Percentiles rank a stretch among this genome's conserved stretches.
These are phyloP conservation scores for Himalopsyche tibetana DNA, from an alignment of 2,888 invertebrate species.

Conservation along the genomic window DNA sequence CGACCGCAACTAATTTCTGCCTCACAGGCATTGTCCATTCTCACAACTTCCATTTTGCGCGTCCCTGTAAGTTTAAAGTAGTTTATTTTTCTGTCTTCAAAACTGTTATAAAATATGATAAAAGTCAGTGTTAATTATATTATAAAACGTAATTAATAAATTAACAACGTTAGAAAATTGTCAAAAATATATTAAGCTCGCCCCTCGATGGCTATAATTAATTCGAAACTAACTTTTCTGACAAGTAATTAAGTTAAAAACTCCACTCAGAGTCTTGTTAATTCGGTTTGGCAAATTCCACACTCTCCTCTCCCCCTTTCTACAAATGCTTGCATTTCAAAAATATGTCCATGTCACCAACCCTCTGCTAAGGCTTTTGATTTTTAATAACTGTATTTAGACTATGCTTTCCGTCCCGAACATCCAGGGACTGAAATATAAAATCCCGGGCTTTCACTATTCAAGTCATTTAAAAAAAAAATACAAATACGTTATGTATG, in stretches of 20 bases:
- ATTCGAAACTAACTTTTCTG: background rate
- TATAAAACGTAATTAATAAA: background rate
- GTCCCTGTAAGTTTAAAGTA: too few relatives aligned
- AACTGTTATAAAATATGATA: too few relatives aligned
- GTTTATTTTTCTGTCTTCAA: too few relatives aligned
- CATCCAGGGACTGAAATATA: background rate
- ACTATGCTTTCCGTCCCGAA: background rate
- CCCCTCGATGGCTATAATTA: background rate
- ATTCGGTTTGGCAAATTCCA: conserved; percentile 18
- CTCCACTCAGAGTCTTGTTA: conserved; percentile 21
- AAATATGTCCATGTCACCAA: conserved; percentile 1
- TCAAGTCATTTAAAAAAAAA: too few relatives aligned
- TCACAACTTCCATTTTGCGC: too few relatives aligned
- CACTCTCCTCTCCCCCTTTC: background rate
- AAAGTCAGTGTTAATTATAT: background rate
- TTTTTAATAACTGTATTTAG: too few relatives aligned
- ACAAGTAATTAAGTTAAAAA: conserved; percentile 34
- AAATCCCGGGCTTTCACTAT: too few relatives aligned
- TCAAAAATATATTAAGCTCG: background rate
- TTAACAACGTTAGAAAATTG: background rate
- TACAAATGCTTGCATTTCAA: background rate
- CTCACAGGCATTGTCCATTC: too few relatives aligned
- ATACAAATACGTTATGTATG: too few relatives aligned
- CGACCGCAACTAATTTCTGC: too few relatives aligned
- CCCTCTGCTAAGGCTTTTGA: background rate